These are phyloP conservation scores for Phrynocephalus guinanensis DNA, from an alignment of 2,797 vertebrate genomes.

Conservation along the genomic window DNA sequence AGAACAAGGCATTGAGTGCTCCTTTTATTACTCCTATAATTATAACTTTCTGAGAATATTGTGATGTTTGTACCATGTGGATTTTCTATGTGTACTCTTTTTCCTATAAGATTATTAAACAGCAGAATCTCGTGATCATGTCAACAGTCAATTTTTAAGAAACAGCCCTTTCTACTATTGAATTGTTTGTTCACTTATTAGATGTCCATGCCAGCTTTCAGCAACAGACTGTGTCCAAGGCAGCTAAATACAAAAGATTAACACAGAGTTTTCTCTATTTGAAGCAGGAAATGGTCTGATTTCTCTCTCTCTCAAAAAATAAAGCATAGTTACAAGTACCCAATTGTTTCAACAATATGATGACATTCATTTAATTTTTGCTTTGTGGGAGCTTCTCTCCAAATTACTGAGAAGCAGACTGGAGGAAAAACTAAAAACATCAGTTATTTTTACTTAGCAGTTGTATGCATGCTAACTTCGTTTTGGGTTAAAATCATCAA, in stretches of 20 bases:
- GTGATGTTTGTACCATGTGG: slow-evolving; percentile 36
- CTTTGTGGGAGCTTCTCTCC: neutral
- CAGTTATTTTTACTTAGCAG: neutral
- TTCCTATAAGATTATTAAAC: slow-evolving; percentile 8
- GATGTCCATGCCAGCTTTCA: neutral
- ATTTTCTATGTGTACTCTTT: slow-evolving; percentile 13
- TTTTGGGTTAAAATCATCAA: neutral
- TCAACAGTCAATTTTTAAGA: slow-evolving; percentile 22
- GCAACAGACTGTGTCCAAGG: neutral
- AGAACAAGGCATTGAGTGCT: slow-evolving; percentile 31
- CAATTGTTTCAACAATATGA: slow-evolving; percentile 11
- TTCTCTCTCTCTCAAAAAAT: slow-evolving; percentile 7
- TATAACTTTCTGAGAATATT: neutral
- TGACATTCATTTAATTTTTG: neutral
- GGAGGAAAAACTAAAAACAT: slow-evolving; percentile 21
- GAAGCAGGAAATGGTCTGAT: slow-evolving; percentile 12
- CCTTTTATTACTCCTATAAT: slow-evolving; percentile 20
- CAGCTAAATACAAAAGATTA: neutral
- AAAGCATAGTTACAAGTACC: neutral
- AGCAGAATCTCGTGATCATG: neutral
- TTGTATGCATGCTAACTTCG: neutral
- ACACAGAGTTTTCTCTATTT: slow-evolving; percentile 10
- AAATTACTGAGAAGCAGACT: neutral
- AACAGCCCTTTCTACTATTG: neutral
- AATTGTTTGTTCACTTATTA: neutral